Evolutionary conservation across 2,888 invertebrate species (phyloP).

Genomic region (Polydrusus pterygomalis): DNA sequence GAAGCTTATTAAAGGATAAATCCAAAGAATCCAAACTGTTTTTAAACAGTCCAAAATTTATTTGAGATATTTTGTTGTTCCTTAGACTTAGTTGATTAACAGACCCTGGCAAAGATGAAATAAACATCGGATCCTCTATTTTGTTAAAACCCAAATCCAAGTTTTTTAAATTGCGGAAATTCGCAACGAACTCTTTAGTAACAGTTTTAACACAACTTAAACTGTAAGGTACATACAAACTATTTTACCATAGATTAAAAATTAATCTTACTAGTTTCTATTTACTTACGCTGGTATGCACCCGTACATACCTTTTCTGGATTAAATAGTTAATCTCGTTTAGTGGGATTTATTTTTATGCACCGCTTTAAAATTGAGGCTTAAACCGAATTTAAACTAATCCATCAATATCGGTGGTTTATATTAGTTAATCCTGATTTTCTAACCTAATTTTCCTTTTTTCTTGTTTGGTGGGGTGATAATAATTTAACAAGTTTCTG

Average conservation of each 20-base stretch:
- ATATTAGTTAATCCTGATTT: conserved; percentile 1
- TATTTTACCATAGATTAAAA: too few relatives aligned
- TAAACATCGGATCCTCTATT: too few relatives aligned
- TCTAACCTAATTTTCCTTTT: neutral
- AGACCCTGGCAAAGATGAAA: too few relatives aligned
- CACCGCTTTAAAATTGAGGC: conserved; percentile 5
- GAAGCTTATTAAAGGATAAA: too few relatives aligned
- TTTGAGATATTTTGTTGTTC: too few relatives aligned
- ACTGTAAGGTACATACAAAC: too few relatives aligned
- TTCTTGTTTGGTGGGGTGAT: neutral
- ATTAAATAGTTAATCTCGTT: conserved; percentile 4
- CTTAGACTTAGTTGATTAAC: too few relatives aligned
- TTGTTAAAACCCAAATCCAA: conserved; percentile 4
- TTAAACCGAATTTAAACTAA: conserved; percentile 8
- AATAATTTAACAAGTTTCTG: neutral
- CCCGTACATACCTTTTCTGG: neutral
- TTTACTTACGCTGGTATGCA: neutral
- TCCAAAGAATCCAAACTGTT: too few relatives aligned
- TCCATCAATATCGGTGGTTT: neutral
- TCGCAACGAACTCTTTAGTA: neutral
- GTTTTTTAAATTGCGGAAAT: neutral
- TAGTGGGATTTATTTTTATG: conserved; percentile 5
- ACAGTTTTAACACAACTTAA: neutral
- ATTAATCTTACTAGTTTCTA: too few relatives aligned
- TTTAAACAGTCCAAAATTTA: too few relatives aligned